These are phyloP conservation scores for Stichopus chloronotus DNA, from an alignment of 35 echinoderm and acorn worm genomes.

Conservation along the genomic window DNA sequence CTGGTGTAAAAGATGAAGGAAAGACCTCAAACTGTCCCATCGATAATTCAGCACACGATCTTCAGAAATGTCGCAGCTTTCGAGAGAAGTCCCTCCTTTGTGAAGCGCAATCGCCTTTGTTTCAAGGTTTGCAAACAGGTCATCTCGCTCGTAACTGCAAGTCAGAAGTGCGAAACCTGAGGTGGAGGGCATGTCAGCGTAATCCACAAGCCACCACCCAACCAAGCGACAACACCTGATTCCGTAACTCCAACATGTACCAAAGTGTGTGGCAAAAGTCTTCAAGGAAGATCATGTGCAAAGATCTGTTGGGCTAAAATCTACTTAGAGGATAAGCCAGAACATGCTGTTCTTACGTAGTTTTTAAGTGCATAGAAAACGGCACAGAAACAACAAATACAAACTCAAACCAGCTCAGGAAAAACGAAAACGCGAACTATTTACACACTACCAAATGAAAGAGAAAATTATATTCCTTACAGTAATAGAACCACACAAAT, in stretches of 20 bases:
- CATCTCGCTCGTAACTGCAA: neutral
- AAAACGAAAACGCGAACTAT: too few species aligned
- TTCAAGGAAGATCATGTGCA: constrained; percentile 61
- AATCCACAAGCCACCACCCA: too few species aligned
- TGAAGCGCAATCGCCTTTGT: neutral
- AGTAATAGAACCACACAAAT: too few species aligned
- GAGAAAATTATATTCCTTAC: too few species aligned
- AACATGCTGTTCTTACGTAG: constrained; percentile 39
- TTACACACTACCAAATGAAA: too few species aligned
- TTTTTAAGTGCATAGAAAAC: too few species aligned
- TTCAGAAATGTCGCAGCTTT: constrained; percentile 20
- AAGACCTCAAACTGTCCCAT: neutral
- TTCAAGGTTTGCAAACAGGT: neutral
- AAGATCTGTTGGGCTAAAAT: constrained; percentile 65
- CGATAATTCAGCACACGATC: neutral
- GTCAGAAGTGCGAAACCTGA: neutral
- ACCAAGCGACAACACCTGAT: too few species aligned
- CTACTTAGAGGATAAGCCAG: constrained; percentile 42
- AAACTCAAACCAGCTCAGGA: too few species aligned
- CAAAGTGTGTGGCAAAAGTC: constrained; percentile 49
- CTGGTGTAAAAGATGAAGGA: constrained; percentile 36
- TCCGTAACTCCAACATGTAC: constrained; percentile 51
- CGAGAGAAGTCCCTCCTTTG: neutral
- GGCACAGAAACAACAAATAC: too few species aligned
- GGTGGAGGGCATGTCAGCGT: too few species aligned